Percentiles rank a stretch among this genome's conserved stretches.
These are phyloP conservation scores for Danaus chrysippus DNA, from an alignment of 2,888 invertebrate species.

Conservation along the genomic window DNA sequence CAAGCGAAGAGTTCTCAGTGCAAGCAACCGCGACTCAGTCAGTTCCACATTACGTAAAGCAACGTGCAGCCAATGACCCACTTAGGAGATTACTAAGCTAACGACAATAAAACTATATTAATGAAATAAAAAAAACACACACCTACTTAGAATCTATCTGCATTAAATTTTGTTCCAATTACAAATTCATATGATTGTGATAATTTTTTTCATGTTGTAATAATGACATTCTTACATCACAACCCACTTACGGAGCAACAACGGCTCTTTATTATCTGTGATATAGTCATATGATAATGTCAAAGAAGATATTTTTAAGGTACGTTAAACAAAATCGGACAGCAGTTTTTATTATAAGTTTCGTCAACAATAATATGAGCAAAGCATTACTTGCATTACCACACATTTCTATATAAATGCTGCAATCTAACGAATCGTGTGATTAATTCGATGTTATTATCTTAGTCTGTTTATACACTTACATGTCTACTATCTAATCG, in stretches of 20 bases:
- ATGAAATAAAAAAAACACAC: slow-evolving; percentile 26
- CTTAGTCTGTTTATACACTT: neutral
- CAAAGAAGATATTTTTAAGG: neutral
- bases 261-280: slow-evolving; percentile 31
- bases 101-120: slow-evolving; percentile 51
- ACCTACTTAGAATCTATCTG: slow-evolving; percentile 11
- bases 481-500: slow-evolving; percentile 19
- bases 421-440: neutral
- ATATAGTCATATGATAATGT: neutral
- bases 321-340: neutral
- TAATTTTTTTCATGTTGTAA: slow-evolving; percentile 38
- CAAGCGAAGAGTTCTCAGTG: slow-evolving; percentile 34
- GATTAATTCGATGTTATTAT: neutral
- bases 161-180: slow-evolving; percentile 17
- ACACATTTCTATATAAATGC: neutral
- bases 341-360: neutral
- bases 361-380: neutral
- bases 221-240: slow-evolving; percentile 47
- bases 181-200: slow-evolving; percentile 20
- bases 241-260: slow-evolving; percentile 34
- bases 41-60: slow-evolving; percentile 58
- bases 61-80: slow-evolving; percentile 75
- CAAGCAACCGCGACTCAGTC: slow-evolving; percentile 37
- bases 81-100: slow-evolving; percentile 56
- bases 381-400: neutral